Evolutionary conservation across 2,888 invertebrate genomes (phyloP).

Genomic region (Nemotelus nigrinus): DNA sequence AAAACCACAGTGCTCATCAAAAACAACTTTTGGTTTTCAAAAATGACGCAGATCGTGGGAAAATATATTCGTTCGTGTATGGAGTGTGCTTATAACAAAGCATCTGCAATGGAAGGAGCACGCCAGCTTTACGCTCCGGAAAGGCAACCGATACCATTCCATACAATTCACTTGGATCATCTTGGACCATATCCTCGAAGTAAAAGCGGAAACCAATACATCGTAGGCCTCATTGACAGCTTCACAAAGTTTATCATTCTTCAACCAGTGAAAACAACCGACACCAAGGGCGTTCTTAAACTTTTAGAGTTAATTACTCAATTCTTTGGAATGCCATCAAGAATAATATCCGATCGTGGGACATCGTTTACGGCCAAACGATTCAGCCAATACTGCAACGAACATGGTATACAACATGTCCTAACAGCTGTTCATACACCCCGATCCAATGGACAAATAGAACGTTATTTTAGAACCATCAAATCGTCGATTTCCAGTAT

Average conservation of each 20-base stretch:
- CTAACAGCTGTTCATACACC: slow-evolving; percentile 39
- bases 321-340: slow-evolving; percentile 5
- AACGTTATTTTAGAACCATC: slow-evolving; percentile 23
- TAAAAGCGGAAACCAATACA: slow-evolving; percentile 52
- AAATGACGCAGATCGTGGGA: slow-evolving; percentile 57
- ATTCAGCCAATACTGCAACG: slow-evolving; percentile 28
- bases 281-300: slow-evolving; percentile 6
- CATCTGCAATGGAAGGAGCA: background rate
- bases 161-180: slow-evolving; percentile 58
- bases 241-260: slow-evolving; percentile 44
- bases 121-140: slow-evolving; percentile 29
- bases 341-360: slow-evolving; percentile 7
- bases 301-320: background rate
- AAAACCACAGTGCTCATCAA: slow-evolving; percentile 26
- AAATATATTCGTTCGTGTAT: slow-evolving; percentile 60
- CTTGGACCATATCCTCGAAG: slow-evolving; percentile 55
- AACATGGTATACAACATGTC: slow-evolving; percentile 41
- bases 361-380: slow-evolving; percentile 26
- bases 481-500: slow-evolving; percentile 40
- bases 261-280: slow-evolving; percentile 1
- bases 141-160: slow-evolving; percentile 50
- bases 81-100: slow-evolving; percentile 55
- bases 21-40: slow-evolving; percentile 61
- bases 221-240: slow-evolving; percentile 53
- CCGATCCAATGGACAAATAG: slow-evolving; percentile 34